These are phyloP conservation scores for Agrochola lychnidis DNA, from an alignment of 2,888 invertebrate genomes.

Conservation along the genomic window DNA sequence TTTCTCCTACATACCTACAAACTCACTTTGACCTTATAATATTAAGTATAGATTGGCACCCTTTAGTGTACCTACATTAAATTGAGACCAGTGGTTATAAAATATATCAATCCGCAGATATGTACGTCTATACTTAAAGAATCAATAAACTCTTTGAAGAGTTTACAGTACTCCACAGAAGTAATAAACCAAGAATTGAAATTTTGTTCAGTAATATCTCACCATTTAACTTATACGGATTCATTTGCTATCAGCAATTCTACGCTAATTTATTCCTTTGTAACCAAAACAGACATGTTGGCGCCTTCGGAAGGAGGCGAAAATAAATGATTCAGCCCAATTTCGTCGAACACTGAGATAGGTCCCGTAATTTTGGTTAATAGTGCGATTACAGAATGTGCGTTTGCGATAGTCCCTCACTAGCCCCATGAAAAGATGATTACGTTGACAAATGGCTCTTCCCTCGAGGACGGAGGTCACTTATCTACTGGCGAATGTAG, in stretches of 20 bases:
- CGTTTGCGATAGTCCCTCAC: constrained; percentile 73
- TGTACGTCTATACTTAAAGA: neutral
- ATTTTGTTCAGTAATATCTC: constrained; percentile 17
- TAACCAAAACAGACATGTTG: constrained; percentile 54
- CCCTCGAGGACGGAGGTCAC: constrained; percentile 75
- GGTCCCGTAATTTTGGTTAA: constrained; percentile 70
- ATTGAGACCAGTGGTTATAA: too few relatives aligned
- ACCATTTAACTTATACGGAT: constrained; percentile 26
- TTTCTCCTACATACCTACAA: neutral
- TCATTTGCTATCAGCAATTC: constrained; percentile 35
- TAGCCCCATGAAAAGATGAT: constrained; percentile 82
- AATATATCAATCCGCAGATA: neutral
- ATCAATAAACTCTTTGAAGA: neutral
- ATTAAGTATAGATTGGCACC: too few relatives aligned
- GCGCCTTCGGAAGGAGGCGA: constrained; percentile 45
- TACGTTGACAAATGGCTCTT: constrained; percentile 82
- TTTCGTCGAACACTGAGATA: constrained; percentile 52
- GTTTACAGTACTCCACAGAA: neutral
- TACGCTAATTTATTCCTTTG: constrained; percentile 55
- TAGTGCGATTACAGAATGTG: constrained; percentile 75
- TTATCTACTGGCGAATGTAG: constrained; percentile 81
- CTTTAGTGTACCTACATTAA: neutral
- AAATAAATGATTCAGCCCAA: constrained; percentile 59
- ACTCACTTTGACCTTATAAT: neutral
- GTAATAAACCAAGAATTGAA: neutral